phyloP scores from a whole-genome alignment of 2,888 invertebrate genomes.

The Heterodera filipjevi region DNA sequence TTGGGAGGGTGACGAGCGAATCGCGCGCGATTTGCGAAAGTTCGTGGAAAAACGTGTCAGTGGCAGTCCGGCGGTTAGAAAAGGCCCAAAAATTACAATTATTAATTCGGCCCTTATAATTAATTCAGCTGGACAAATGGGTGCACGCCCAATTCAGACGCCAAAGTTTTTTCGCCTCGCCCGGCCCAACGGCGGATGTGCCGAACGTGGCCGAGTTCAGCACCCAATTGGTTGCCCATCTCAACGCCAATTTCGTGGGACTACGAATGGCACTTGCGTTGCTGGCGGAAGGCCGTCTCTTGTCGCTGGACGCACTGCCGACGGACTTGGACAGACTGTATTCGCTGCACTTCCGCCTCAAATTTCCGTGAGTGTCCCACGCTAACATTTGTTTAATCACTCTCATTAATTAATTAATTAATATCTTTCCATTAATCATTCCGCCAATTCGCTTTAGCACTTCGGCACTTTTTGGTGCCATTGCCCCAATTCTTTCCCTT shows the following conservation, averaged over 20 bases:
- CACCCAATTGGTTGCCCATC: conserved; percentile 80
- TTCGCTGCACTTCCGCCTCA: conserved; percentile 41
- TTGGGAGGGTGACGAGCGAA: conserved; percentile 52
- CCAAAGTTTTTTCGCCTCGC: conserved; percentile 12
- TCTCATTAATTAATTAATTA: not conserved
- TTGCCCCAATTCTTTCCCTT: conserved; percentile 83
- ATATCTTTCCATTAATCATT: too few species aligned
- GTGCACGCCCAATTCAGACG: conserved; percentile 26
- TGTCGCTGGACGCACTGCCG: conserved; percentile 68
- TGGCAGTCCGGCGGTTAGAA: conserved; percentile 37
- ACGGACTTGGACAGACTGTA: conserved; percentile 46
- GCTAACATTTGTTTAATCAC: not conserved
- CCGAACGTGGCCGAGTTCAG: conserved; percentile 74
- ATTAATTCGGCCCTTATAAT: not conserved
- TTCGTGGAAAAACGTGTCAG: conserved; percentile 50
- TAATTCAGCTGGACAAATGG: conserved; percentile 36
- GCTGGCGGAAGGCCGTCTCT: conserved; percentile 86
- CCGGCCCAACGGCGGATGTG: not conserved
- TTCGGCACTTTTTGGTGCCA: conserved; percentile 81
- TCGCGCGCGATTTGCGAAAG: conserved; percentile 49
- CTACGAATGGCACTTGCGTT: conserved; percentile 88
- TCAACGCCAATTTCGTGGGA: conserved; percentile 88
- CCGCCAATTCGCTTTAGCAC: too few species aligned
- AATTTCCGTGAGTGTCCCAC: conserved; percentile 39
- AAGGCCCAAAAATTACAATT: not conserved